Conservation (phyloP, 2,888 invertebrate genomes). For the Dexiosoma caninum region DNA sequence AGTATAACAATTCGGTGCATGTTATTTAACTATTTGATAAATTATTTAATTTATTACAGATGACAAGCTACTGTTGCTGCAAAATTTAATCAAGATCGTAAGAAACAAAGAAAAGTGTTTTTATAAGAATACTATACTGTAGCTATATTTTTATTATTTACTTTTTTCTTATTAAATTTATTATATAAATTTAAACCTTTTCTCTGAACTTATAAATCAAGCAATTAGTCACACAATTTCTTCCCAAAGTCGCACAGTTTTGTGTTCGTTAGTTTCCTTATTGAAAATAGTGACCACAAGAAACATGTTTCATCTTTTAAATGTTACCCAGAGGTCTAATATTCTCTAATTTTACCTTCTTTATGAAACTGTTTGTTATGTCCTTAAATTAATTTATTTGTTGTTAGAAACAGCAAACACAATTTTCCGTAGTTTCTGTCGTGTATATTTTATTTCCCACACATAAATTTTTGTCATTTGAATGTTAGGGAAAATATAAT, state of each 20-base stretch:
- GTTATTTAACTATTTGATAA: slow-evolving; percentile 48
- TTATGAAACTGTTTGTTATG: slow-evolving; percentile 31
- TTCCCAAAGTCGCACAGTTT: slow-evolving; percentile 1
- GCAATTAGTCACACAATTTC: slow-evolving; percentile 58
- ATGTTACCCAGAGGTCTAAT: slow-evolving; percentile 61
- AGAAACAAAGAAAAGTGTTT: slow-evolving; percentile 18
- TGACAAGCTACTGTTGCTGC: slow-evolving; percentile 46
- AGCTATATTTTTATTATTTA: too few relatives aligned
- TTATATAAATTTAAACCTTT: slow-evolving; percentile 37
- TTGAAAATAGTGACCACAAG: slow-evolving; percentile 57
- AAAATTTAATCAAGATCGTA: slow-evolving; percentile 30
- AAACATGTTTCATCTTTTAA: slow-evolving; percentile 48
- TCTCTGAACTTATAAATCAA: slow-evolving; percentile 48
- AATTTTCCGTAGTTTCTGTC: background rate
- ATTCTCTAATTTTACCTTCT: slow-evolving; percentile 50
- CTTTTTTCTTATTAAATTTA: slow-evolving; percentile 49
- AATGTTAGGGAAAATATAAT: slow-evolving; percentile 44
- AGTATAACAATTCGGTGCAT: slow-evolving; percentile 11
- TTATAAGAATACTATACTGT: too few relatives aligned
- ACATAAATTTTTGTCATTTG: slow-evolving; percentile 25
- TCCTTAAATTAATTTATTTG: slow-evolving; percentile 49
- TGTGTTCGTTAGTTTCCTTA: background rate
- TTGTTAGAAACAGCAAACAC: background rate
- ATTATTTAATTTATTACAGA: slow-evolving; percentile 56
- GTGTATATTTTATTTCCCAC: background rate